Conservation (phyloP, 2,888 invertebrate genomes). For the Eristalinus sepulchralis region DNA sequence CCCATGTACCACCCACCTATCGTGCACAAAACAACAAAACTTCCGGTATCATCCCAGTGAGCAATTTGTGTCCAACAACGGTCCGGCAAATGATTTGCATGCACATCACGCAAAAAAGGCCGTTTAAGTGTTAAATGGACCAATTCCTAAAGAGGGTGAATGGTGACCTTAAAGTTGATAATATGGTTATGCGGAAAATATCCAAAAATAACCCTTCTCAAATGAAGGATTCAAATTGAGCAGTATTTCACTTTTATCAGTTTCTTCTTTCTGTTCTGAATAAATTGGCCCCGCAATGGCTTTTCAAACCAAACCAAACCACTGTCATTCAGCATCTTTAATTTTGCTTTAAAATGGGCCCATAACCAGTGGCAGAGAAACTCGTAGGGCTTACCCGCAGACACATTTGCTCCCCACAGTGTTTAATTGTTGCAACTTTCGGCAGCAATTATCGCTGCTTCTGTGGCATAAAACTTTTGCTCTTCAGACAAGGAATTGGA, state of each 20-base stretch:
- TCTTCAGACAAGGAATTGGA: slow-evolving; percentile 34
- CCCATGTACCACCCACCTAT: background rate
- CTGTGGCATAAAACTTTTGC: slow-evolving; percentile 56
- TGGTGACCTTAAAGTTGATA: slow-evolving; percentile 23
- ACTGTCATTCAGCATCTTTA: background rate
- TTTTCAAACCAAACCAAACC: background rate
- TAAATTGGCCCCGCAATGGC: background rate
- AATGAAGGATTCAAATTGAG: slow-evolving; percentile 13
- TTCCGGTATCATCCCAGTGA: background rate
- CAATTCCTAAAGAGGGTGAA: slow-evolving; percentile 37
- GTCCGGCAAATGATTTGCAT: slow-evolving; percentile 48
- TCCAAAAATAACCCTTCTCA: slow-evolving; percentile 9
- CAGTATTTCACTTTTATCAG: slow-evolving; percentile 1
- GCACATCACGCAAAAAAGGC: slow-evolving; percentile 29
- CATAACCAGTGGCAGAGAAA: background rate
- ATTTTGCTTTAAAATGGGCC: background rate
- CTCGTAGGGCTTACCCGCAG: background rate
- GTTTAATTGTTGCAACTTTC: slow-evolving; percentile 50
- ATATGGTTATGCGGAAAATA: slow-evolving; percentile 20
- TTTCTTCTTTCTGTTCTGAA: background rate
- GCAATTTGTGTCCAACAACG: background rate
- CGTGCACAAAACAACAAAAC: background rate
- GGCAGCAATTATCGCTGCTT: slow-evolving; percentile 59
- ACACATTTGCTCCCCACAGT: slow-evolving; percentile 6
- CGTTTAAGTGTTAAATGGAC: slow-evolving; percentile 32